These are phyloP conservation scores for Syngnathus acus DNA, from an alignment of 2,797 vertebrate genomes.

Conservation along the genomic window DNA sequence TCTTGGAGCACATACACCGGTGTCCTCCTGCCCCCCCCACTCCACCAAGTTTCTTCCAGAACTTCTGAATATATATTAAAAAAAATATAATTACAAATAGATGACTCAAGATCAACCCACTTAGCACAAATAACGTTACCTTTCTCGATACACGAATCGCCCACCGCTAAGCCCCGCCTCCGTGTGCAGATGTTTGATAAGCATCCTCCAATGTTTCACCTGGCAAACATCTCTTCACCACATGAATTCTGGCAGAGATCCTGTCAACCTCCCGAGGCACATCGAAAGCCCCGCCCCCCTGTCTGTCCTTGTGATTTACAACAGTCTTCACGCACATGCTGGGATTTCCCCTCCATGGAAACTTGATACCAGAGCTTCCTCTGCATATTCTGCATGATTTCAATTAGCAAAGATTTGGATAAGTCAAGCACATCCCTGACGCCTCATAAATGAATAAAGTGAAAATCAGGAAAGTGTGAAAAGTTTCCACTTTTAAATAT, in stretches of 20 bases:
- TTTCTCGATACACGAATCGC: neutral
- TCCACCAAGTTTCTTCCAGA: too few species aligned
- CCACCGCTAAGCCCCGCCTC: neutral
- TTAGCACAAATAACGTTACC: neutral
- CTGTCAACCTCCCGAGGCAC: constrained; percentile 16
- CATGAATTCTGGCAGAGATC: constrained; percentile 23
- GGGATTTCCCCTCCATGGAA: constrained; percentile 47
- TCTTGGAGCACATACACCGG: constrained; percentile 15
- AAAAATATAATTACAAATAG: neutral
- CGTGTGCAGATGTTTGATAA: constrained; percentile 45
- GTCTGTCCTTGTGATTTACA: constrained; percentile 39
- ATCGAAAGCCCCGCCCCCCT: constrained; percentile 14
- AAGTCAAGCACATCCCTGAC: constrained; percentile 55
- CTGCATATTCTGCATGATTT: constrained; percentile 57
- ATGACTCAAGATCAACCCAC: neutral
- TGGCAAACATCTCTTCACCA: constrained; percentile 24
- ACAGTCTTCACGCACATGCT: constrained; percentile 38
- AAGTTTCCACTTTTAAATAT: constrained; percentile 37
- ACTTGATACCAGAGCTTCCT: constrained; percentile 43
- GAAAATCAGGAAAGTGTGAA: constrained; percentile 25
- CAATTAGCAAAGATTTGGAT: constrained; percentile 57
- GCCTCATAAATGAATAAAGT: constrained; percentile 45
- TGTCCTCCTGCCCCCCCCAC: neutral
- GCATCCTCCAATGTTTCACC: constrained; percentile 28
- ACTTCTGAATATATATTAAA: too few species aligned